Percentiles rank a stretch among this genome's conserved stretches.
Evolutionary conservation across 2,797 vertebrate species (phyloP).

Genomic region (Coregonus ussuriensis): DNA sequence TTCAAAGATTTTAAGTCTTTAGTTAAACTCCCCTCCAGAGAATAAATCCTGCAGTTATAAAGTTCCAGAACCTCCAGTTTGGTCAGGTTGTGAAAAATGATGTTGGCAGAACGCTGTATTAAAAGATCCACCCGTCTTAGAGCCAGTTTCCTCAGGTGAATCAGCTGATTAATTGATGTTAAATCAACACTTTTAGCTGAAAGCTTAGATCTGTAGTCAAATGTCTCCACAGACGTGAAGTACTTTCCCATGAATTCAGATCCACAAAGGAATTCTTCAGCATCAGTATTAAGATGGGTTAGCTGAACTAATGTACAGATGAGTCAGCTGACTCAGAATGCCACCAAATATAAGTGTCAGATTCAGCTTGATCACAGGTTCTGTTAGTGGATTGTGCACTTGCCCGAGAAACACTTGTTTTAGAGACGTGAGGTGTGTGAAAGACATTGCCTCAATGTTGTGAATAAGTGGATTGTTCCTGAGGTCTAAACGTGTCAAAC

Average conservation of each 20-base stretch:
- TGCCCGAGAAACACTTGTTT: constrained; percentile 7
- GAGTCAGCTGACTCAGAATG: constrained; percentile 14
- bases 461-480: background rate
- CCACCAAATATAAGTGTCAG: background rate
- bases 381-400: background rate
- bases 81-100: too few species aligned
- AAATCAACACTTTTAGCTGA: too few species aligned
- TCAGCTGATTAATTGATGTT: too few species aligned
- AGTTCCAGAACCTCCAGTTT: background rate
- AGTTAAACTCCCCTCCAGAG: constrained; percentile 9
- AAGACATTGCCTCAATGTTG: background rate
- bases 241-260: too few species aligned
- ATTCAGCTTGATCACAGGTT: constrained; percentile 16
- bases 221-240: too few species aligned
- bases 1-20: constrained; percentile 23
- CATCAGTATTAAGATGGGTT: too few species aligned
- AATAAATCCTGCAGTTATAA: background rate
- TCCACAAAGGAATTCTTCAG: too few species aligned
- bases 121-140: too few species aligned
- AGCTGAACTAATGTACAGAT: constrained; percentile 6
- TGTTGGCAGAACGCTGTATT: too few species aligned
- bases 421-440: constrained; percentile 14
- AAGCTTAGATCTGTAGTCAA: too few species aligned
- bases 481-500: constrained; percentile 15
- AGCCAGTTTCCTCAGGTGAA: too few species aligned